Conservation (phyloP, 2,888 invertebrate species). For the Plutella xylostella region DNA sequence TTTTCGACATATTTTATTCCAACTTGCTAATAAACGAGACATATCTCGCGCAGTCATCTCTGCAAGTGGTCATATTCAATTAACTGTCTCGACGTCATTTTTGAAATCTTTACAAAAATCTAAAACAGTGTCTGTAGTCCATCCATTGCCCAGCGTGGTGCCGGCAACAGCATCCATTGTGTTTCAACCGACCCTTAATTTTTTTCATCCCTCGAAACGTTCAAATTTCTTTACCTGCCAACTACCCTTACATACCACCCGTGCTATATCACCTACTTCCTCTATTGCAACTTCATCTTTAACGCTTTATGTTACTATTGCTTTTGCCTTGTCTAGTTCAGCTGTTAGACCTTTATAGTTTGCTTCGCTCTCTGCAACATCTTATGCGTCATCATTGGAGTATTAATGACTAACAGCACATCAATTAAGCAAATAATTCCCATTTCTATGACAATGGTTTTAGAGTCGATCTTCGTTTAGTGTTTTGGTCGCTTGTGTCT, state of each 20-base stretch:
- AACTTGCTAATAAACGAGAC: too few relatives aligned
- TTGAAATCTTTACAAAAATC: slow-evolving; percentile 53
- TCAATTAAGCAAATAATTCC: slow-evolving; percentile 32
- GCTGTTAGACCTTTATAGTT: slow-evolving; percentile 26
- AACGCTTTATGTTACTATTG: slow-evolving; percentile 13
- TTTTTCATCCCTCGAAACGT: slow-evolving; percentile 65
- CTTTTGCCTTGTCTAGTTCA: slow-evolving; percentile 16
- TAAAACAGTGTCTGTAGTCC: slow-evolving; percentile 61
- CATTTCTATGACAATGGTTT: slow-evolving; percentile 18
- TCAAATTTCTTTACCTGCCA: slow-evolving; percentile 66
- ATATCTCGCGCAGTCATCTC: too few relatives aligned
- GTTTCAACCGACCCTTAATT: slow-evolving; percentile 61
- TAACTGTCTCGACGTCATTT: slow-evolving; percentile 48
- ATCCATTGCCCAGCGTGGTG: slow-evolving; percentile 62
- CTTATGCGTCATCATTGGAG: slow-evolving; percentile 60
- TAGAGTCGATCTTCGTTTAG: slow-evolving; percentile 27
- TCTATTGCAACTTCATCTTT: slow-evolving; percentile 21
- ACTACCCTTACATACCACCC: slow-evolving; percentile 22
- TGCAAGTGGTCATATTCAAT: slow-evolving; percentile 55
- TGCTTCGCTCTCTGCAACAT: slow-evolving; percentile 42
- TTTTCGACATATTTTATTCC: too few relatives aligned
- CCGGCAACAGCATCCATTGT: slow-evolving; percentile 56
- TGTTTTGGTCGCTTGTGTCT: slow-evolving; percentile 25
- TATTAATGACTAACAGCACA: slow-evolving; percentile 49
- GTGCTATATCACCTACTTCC: slow-evolving; percentile 18